Base-by-base conservation (phyloP, 2,888 invertebrate genomes). In the Merodon equestris region DNA sequence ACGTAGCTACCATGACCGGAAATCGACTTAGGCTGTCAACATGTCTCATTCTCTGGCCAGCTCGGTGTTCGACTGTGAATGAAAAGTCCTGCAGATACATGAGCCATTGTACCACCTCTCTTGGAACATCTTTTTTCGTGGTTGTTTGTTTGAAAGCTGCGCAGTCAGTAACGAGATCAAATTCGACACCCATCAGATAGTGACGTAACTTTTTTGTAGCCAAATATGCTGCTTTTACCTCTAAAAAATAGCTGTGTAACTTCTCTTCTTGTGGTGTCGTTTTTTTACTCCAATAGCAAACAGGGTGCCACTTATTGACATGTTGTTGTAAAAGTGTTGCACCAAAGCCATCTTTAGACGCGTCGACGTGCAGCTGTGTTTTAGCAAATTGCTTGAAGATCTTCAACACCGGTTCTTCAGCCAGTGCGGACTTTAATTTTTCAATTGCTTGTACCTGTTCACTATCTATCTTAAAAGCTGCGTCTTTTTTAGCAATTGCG, bases 121-220 rank as follows among this genome's bases (percentile, higher is more conserved):
- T 18, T 1, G 45, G 19, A 36, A 68, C 5, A 82, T 75, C 1
- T 84, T 77, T 61, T 81, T 36, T 54, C 57, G 1, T 7, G 13
- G 72, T 45, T 14, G 75, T 56, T 14, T 17, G 27, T 13, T 27
- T n/a, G 15, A 76, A 66, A 1, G 76, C 71, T 12, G 48, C 19
- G 50, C 63, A 76, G 27, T 72, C 53, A 14, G 53, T 53, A 27
- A 53, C n/a, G 34, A 83, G 47, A 15, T 73, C 77, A 64, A 82
- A 82, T 3, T 68, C 45, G 0, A 64, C 36, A 2, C 83, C 82
- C 5, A 82, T n/a, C 13, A 67, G 53, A 63, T 61, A 1, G 64
- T 63, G 38, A 79, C 83, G 5, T 84, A 84, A 84, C 48, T 83
- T 85, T 45, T 83, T 82, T 14, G 83, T 12, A 0, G 83, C 81